A percentile compares a stretch with the other conserved stretches of the same genome.
Evolutionary conservation across 2,113 vertebrate genomes (phyloP).

Genomic region (Pipra filicauda): DNA sequence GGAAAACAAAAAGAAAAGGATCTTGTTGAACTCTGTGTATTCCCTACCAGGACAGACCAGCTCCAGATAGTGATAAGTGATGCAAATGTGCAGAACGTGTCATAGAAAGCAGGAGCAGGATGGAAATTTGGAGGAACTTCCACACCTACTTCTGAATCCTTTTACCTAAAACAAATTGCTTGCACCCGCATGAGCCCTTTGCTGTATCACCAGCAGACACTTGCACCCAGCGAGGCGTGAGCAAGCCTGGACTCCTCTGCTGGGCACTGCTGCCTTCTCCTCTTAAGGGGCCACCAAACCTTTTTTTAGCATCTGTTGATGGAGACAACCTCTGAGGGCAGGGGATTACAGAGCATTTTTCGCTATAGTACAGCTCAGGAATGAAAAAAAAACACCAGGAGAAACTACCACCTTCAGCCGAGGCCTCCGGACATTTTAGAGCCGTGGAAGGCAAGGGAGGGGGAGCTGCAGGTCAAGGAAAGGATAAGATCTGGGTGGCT

Average conservation of each 20-base stretch:
- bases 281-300: neutral
- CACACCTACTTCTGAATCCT: neutral
- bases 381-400: neutral
- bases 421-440: neutral
- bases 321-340: neutral
- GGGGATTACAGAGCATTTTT: neutral
- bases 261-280: neutral
- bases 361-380: neutral
- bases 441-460: neutral
- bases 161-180: neutral
- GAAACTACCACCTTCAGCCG: neutral
- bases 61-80: neutral
- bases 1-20: neutral
- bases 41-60: neutral
- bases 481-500: conserved; percentile 62
- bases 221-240: neutral
- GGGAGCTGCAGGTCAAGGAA: conserved; percentile 65
- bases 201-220: accelerated
- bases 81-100: neutral
- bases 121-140: neutral
- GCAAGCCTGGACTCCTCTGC: neutral
- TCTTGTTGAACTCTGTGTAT: conserved; percentile 29
- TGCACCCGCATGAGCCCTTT: neutral
- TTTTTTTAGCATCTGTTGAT: neutral
- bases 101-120: neutral